Base-by-base conservation (phyloP, 2,113 vertebrate species). In the Accipiter virgatus region DNA sequence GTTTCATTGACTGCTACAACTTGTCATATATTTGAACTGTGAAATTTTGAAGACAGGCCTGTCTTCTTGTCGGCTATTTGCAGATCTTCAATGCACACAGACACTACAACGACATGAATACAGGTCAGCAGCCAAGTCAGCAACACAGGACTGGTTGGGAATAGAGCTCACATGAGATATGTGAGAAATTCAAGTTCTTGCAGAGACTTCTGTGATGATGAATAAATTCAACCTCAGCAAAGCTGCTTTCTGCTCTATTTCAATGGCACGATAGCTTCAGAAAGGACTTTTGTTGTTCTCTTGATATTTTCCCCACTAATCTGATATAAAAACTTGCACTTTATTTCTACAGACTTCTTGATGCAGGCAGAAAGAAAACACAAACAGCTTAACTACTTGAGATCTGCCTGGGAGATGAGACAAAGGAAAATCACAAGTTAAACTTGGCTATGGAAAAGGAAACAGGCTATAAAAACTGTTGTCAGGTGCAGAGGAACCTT, bases 391-490 rank as follows among this genome's bases (percentile, higher is more conserved):
- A 91, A 74, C 67, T 73, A 34, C 66, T 82, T 88, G 47, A 94
- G 47, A 84, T 34, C 42, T 84, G 27, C 40, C 86, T 66, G 27
- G 25, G 48, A 70, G 23, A 75, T 34, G 40, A 95, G 58, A 73
- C 0, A 1, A 59, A 88, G 40, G 56, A 82, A 95, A 90, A 93
- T 22, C 31, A 58, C 32, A 59, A 84, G 22, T 42, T 81, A 89
- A 95, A 79, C 38, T 67, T 59, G 89, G 56, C 47, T 34, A 34
- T 50, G 36, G 68, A 81, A 93, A 81, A 81, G 38, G 52, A 94
- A 93, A 78, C 27, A 34, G 66, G n/a, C n/a, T 72, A 31, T 50
- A 72, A 79, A 82, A 86, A 31, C 29, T n/a, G 19, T 43, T 80
- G n/a, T 52, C 47, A 91, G 55, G 29, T 67, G 14, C 59, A 93